These are phyloP conservation scores for Rhipidura dahli DNA, from an alignment of 2,113 vertebrate genomes.

Conservation along the genomic window DNA sequence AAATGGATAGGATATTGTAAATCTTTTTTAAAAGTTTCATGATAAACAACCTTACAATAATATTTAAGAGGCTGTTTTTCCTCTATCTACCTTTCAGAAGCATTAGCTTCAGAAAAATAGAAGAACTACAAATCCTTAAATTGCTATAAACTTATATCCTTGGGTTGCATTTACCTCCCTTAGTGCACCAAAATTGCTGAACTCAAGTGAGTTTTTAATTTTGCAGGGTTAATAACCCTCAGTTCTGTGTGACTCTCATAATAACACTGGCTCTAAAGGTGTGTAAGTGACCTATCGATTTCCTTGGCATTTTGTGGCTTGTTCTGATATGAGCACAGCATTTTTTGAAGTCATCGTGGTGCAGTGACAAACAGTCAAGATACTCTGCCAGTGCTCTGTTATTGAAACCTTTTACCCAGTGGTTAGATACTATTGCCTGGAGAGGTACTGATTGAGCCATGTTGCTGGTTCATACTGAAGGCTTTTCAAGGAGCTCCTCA, in stretches of 20 bases:
- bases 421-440: not conserved
- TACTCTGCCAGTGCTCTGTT: not conserved
- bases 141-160: constrained; percentile 9
- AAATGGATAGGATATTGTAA: not conserved
- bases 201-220: constrained; percentile 39
- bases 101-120: not conserved
- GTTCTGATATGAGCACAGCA: constrained; percentile 6
- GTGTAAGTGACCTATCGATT: constrained; percentile 43
- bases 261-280: not conserved
- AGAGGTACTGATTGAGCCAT: not conserved
- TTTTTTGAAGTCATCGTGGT: constrained; percentile 18
- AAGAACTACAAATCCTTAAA: constrained; percentile 3
- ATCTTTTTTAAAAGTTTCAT: not conserved
- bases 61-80: not conserved
- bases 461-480: not conserved
- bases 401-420: constrained; percentile 43
- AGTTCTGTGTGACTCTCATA: not conserved
- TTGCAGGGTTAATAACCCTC: constrained; percentile 29
- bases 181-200: not conserved
- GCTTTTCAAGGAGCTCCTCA: not conserved
- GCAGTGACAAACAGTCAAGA: constrained; percentile 35
- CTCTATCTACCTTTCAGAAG: not conserved
- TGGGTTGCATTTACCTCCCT: not conserved
- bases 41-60: not conserved
- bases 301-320: not conserved